Conservation (phyloP, 2,797 vertebrate genomes). For the Hyperoplus lanceolatus region DNA sequence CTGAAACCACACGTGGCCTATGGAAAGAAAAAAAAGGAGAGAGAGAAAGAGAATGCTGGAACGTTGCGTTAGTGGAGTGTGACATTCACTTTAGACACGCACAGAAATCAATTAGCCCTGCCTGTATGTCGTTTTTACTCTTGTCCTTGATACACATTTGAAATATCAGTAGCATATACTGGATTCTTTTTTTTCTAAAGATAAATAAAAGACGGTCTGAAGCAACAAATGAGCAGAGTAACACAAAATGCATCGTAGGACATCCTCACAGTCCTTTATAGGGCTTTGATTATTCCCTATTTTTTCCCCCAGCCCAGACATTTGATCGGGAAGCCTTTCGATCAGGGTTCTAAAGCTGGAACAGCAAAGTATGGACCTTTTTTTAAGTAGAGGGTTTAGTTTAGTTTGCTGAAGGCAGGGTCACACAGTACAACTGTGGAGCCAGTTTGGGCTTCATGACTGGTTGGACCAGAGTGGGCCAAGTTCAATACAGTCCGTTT, state of each 20-base stretch:
- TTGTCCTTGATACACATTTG: slow-evolving; percentile 33
- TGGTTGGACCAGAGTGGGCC: background rate
- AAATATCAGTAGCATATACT: background rate
- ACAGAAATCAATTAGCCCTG: slow-evolving; percentile 69
- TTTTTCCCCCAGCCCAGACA: background rate
- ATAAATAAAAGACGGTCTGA: background rate
- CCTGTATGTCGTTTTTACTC: slow-evolving; percentile 44
- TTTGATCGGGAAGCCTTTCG: background rate
- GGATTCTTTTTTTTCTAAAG: slow-evolving; percentile 6
- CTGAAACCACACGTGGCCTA: slow-evolving; percentile 62
- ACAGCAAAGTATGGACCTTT: background rate
- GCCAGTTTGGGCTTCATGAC: background rate
- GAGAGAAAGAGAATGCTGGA: slow-evolving; percentile 31
- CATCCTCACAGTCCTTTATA: background rate
- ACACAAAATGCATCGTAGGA: background rate
- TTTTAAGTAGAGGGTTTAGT: slow-evolving; percentile 17
- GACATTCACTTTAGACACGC: slow-evolving; percentile 55
- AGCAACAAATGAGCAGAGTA: background rate
- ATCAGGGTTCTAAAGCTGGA: slow-evolving; percentile 1
- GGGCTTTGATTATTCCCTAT: background rate
- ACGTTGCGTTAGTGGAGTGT: slow-evolving; percentile 52
- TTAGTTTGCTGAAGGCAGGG: slow-evolving; percentile 4
- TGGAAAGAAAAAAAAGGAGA: background rate
- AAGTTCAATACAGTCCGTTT: background rate
- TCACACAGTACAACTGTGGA: background rate